These are phyloP conservation scores for Riparia riparia DNA, from an alignment of 2,113 vertebrate species.

Conservation along the genomic window DNA sequence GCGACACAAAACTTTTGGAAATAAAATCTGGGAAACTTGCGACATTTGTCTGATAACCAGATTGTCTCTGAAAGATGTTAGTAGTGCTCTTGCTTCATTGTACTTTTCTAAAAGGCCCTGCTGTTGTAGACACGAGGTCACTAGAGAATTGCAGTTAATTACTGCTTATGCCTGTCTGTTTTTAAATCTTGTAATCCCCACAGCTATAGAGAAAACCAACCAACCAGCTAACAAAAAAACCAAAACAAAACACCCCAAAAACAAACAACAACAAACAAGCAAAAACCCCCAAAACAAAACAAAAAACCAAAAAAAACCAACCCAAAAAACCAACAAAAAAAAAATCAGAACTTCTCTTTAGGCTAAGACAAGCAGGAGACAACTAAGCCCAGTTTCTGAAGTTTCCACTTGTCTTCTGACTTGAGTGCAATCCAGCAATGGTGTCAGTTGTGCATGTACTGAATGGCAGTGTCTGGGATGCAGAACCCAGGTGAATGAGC, in stretches of 20 bases:
- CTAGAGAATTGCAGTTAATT: constrained; percentile 51
- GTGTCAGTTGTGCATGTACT: neutral
- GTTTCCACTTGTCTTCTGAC: neutral
- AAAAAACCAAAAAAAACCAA: no score
- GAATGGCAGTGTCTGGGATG: neutral
- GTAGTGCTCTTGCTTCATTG: neutral
- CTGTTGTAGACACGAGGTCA: constrained; percentile 10
- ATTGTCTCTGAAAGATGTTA: neutral
- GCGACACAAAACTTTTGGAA: neutral
- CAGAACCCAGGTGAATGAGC: neutral
- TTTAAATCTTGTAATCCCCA: constrained; percentile 23
- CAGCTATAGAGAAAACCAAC: constrained; percentile 18
- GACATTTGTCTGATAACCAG: neutral
- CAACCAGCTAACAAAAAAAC: neutral
- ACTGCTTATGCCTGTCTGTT: constrained; percentile 16
- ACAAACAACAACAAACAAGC: no score
- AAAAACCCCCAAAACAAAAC: no score
- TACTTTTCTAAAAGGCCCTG: neutral
- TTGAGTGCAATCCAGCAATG: neutral
- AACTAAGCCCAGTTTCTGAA: neutral
- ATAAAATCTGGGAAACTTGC: neutral
- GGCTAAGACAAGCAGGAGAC: neutral
- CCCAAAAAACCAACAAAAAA: no score
- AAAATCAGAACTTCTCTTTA: neutral
- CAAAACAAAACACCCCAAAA: no score